phyloP scores from a whole-genome alignment of 1,140 invertebrate species.

The Lutraria rhynchaena region DNA sequence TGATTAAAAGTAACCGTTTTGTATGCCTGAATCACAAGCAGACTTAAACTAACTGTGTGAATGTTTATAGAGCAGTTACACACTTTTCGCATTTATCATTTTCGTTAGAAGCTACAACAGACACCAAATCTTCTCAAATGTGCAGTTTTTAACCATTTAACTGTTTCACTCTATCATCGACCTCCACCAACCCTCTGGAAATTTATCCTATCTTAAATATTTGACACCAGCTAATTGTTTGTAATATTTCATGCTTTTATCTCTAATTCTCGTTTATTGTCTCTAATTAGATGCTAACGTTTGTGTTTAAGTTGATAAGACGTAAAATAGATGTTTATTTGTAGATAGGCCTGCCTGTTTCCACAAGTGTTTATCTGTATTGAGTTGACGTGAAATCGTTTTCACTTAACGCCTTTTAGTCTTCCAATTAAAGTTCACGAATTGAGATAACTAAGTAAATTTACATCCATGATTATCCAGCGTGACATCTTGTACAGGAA shows the following conservation, averaged over 20 bases:
- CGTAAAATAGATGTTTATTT: conserved; percentile 30
- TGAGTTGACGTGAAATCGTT: background rate
- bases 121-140: too few relatives aligned
- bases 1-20: too few relatives aligned
- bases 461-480: too few relatives aligned
- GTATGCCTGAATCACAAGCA: too few relatives aligned
- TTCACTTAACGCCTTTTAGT: conserved; percentile 25
- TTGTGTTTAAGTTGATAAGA: conserved; percentile 35
- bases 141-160: too few relatives aligned
- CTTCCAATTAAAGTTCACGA: background rate
- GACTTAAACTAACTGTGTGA: too few relatives aligned
- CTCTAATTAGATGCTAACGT: conserved; percentile 41
- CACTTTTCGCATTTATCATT: too few relatives aligned
- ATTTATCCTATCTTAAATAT: conserved; percentile 32
- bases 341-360: conserved; percentile 3
- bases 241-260: conserved; percentile 47
- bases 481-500: too few relatives aligned
- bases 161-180: conserved; percentile 30
- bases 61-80: too few relatives aligned
- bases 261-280: conserved; percentile 31
- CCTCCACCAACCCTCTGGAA: background rate
- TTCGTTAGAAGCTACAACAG: too few relatives aligned
- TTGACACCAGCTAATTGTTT: conserved; percentile 47
- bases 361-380: background rate
- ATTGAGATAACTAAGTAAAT: too few relatives aligned